Evolutionary conservation across 35 echinoderm and acorn worm genomes (phyloP).

Genomic region (Heliocidaris erythrogramma): DNA sequence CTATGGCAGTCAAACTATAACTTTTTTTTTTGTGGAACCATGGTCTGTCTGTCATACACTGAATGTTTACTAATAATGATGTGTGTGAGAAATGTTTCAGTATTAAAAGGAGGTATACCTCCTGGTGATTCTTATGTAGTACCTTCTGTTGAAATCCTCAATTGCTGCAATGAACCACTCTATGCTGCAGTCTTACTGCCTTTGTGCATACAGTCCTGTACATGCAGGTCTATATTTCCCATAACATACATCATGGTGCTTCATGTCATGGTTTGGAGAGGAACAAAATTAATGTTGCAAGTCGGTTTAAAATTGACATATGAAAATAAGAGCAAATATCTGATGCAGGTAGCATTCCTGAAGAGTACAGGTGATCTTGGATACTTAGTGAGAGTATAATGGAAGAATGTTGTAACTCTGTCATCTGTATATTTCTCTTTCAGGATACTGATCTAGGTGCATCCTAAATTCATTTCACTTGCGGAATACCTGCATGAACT

Average conservation of each 20-base stretch:
- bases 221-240: not conserved
- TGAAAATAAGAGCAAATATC: not conserved
- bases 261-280: not conserved
- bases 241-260: not conserved
- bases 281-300: not conserved
- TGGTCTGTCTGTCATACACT: constrained; percentile 31
- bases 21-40: not conserved
- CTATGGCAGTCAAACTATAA: not conserved
- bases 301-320: not conserved
- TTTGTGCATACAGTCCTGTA: not conserved
- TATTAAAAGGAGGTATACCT: constrained; percentile 16
- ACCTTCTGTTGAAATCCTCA: not conserved
- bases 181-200: not conserved
- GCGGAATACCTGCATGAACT: not conserved
- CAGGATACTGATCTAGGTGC: not conserved
- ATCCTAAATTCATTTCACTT: not conserved
- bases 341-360: not conserved
- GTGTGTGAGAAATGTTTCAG: constrained; percentile 50
- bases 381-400: not conserved
- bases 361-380: not conserved
- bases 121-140: not conserved
- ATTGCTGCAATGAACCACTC: constrained; percentile 25
- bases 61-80: constrained; percentile 28
- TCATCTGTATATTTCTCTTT: not conserved
- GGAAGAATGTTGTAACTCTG: not conserved